Conservation (phyloP, 2,113 vertebrate species). For the Sminthopsis crassicaudata region DNA sequence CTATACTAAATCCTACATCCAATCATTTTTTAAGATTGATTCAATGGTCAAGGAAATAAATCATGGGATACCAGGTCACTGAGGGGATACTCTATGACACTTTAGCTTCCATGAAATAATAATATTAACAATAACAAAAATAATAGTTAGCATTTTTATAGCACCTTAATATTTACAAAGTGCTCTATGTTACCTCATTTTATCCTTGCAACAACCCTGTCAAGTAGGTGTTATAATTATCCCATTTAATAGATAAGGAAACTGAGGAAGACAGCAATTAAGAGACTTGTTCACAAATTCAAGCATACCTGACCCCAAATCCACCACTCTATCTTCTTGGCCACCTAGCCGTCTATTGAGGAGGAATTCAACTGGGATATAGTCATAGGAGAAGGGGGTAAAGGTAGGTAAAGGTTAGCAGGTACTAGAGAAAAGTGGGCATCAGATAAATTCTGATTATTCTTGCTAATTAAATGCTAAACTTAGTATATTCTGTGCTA, state of each 20-base stretch:
- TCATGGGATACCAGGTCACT: no score
- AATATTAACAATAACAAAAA: no score
- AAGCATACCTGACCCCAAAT: not conserved
- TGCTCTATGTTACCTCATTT: no score
- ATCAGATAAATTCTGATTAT: not conserved
- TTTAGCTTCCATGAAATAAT: no score
- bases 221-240: no score
- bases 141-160: no score
- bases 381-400: not conserved
- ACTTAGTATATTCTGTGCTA: not conserved
- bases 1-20: no score
- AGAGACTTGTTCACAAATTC: not conserved
- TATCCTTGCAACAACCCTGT: no score
- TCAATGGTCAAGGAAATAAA: no score
- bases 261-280: not conserved
- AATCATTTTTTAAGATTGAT: no score
- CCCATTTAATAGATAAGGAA: not conserved
- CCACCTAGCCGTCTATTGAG: not conserved
- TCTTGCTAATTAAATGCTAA: not conserved
- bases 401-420: not conserved
- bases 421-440: not conserved
- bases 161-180: no score
- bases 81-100: no score
- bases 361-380: not conserved
- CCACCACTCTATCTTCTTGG: not conserved